phyloP scores from a whole-genome alignment of 2,888 invertebrate species.

The Metellina segmentata region DNA sequence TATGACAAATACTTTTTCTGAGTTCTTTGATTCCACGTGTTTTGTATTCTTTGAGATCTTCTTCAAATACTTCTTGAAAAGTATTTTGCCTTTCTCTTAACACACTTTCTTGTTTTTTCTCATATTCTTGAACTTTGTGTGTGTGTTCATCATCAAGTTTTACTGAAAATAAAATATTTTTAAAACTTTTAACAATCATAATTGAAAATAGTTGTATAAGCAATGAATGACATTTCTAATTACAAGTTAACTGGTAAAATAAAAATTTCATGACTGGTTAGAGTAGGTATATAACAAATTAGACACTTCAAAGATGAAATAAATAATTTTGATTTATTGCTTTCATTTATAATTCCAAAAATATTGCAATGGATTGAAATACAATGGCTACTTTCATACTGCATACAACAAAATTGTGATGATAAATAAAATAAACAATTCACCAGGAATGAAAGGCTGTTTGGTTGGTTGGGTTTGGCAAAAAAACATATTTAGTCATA shows the following conservation, averaged over 20 bases:
- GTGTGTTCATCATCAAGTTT: slow-evolving; percentile 84
- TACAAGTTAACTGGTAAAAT: too few species aligned
- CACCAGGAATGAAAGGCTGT: too few species aligned
- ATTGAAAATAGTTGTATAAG: not conserved
- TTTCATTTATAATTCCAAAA: not conserved
- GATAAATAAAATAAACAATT: too few species aligned
- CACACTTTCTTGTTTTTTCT: slow-evolving; percentile 83
- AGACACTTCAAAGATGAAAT: not conserved
- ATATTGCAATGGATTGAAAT: too few species aligned
- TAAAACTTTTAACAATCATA: not conserved
- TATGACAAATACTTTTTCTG: slow-evolving; percentile 36
- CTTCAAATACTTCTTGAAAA: slow-evolving; percentile 87
- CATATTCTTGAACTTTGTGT: slow-evolving; percentile 84
- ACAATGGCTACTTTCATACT: too few species aligned
- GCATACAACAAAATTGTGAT: too few species aligned
- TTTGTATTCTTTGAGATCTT: slow-evolving; percentile 83
- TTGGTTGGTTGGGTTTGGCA: too few species aligned
- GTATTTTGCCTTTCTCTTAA: slow-evolving; percentile 86
- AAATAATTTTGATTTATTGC: not conserved
- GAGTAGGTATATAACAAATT: not conserved
- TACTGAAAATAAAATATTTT: slow-evolving; percentile 79
- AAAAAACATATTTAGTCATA: too few species aligned
- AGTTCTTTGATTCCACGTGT: slow-evolving; percentile 76
- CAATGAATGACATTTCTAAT: not conserved
- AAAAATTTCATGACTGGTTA: not conserved